phyloP scores from a whole-genome alignment of 2,888 invertebrate genomes.

The Amiota mariae region DNA sequence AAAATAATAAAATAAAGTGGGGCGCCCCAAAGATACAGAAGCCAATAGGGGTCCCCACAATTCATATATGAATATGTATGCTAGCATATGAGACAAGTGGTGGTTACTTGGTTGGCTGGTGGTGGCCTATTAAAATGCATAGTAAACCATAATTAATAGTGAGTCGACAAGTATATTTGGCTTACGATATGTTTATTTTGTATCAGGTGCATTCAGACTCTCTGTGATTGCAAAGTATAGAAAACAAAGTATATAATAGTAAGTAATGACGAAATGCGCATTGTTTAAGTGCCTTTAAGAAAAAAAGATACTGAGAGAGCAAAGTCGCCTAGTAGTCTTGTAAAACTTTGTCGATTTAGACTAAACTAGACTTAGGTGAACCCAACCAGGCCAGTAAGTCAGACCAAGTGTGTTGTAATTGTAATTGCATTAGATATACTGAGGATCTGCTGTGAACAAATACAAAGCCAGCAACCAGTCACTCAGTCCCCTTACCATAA shows the following conservation, averaged over 20 bases:
- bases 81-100: background rate
- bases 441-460: constrained; percentile 8
- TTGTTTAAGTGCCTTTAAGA: background rate
- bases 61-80: background rate
- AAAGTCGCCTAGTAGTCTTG: background rate
- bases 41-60: background rate
- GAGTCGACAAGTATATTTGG: constrained; percentile 15
- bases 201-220: constrained; percentile 19
- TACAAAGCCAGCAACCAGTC: constrained; percentile 37
- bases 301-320: too few species aligned
- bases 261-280: constrained; percentile 16
- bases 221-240: constrained; percentile 42
- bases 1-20: background rate
- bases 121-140: constrained; percentile 54
- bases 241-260: background rate
- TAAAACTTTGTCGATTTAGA: background rate
- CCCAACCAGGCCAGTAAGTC: constrained; percentile 15
- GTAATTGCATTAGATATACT: background rate
- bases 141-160: constrained; percentile 55
- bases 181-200: too few species aligned
- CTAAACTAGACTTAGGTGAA: background rate
- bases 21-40: background rate
- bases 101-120: constrained; percentile 22
- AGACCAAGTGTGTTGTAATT: constrained; percentile 15
- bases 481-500: constrained; percentile 64